phyloP scores from a whole-genome alignment of 1,140 invertebrate species.

The Drosophila cardini region DNA sequence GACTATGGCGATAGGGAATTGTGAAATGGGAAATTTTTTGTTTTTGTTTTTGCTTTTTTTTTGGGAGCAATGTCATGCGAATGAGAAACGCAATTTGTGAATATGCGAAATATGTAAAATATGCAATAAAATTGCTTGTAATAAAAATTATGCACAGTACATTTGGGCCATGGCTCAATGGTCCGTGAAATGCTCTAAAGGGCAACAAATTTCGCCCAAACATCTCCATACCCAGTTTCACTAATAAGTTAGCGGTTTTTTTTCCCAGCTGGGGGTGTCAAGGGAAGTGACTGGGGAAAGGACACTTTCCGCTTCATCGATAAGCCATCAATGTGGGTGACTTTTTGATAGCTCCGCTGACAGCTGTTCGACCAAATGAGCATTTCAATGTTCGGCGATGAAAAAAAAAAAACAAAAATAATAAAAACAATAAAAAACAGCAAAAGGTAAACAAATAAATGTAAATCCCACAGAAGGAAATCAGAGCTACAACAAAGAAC shows the following conservation, averaged over 20 bases:
- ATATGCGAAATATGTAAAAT: conserved; percentile 45
- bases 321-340: conserved; percentile 69
- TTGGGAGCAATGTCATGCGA: conserved; percentile 8
- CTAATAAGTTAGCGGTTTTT: conserved; percentile 3
- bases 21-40: neutral
- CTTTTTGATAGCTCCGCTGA: conserved; percentile 67
- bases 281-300: neutral
- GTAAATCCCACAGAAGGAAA: conserved; percentile 47
- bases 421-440: conserved; percentile 42
- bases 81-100: conserved; percentile 26
- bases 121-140: conserved; percentile 73
- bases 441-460: conserved; percentile 75
- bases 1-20: conserved; percentile 1
- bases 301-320: conserved; percentile 47
- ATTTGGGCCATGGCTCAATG: conserved; percentile 72
- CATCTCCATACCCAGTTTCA: neutral
- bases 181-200: conserved; percentile 57
- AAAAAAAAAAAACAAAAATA: conserved; percentile 8
- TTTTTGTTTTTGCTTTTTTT: neutral
- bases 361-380: conserved; percentile 47
- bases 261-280: neutral
- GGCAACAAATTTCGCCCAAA: neutral
- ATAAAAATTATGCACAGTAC: conserved; percentile 82
- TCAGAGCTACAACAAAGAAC: conserved; percentile 33
- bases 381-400: conserved; percentile 22